Conservation (phyloP, 1,140 invertebrate species). For the Drosophila burlai region DNA sequence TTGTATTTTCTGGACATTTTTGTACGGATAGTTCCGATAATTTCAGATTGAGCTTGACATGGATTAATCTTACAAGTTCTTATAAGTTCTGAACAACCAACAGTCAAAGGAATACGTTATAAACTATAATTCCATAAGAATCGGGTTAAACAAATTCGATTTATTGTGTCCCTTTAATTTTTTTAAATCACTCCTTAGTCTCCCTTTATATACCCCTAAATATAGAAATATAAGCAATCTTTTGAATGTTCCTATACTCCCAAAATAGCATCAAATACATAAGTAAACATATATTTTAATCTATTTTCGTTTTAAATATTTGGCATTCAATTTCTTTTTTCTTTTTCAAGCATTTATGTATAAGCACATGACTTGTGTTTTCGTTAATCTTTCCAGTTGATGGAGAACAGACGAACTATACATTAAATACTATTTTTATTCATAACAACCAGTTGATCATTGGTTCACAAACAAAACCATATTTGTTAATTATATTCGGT, state of each 20-base stretch:
- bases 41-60: neutral
- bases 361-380: neutral
- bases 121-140: no score
- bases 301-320: neutral
- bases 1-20: neutral
- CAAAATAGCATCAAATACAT: neutral
- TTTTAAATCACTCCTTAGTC: neutral
- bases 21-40: neutral
- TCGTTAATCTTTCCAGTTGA: neutral
- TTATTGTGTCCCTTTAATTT: neutral
- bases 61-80: neutral
- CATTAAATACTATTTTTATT: neutral
- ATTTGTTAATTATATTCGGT: neutral
- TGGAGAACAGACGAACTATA: neutral
- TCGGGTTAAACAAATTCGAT: no score
- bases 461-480: neutral
- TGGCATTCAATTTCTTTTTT: neutral
- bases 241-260: neutral
- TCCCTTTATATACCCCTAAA: neutral
- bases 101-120: no score
- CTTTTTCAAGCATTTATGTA: neutral
- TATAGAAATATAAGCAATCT: neutral
- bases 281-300: neutral
- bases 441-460: conserved; percentile 1
- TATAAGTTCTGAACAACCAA: no score